Base-by-base conservation (phyloP, 2,113 vertebrate genomes). In the Australoheros scitulus region DNA sequence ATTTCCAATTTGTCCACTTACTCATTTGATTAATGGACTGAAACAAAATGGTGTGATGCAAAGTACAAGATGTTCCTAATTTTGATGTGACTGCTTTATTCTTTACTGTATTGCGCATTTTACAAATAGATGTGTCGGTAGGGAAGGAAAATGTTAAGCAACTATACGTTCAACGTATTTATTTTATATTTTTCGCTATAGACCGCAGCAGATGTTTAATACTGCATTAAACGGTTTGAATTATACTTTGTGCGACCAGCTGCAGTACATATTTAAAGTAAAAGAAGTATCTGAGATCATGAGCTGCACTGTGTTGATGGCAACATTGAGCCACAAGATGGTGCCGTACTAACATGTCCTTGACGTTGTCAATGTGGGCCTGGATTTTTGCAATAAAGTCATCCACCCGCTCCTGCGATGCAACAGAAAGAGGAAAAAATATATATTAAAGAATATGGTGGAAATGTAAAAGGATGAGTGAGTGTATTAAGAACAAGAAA, bases 261-360 rank as follows among this genome's bases (percentile, higher is more conserved):
- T 70, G 15, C 26, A 18, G 22, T 29, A 3, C 41, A 70, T 70
- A 70, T 15, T 50, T 26, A 29, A 50, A 70, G 41, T 11, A 70
- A 70, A 70, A 47, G 8, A 47, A 68, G 24, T 29, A 70, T 70
- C 10, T 50, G 24, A 70, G 43, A 20, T 50, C 41, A 29, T 29
- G 24, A 50, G 24, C 24, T 2, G 29, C n/a, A 34, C 11, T 52
- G 15, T 47, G 50, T 11, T 76, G 18, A 50, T 80, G 36, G 1
- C 18, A 76, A 26, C 26, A 26, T 26, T 26, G 26, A 26, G 26
- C 32, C 91, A 87, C 22, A 32, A 91, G 88, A 77, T 87, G 91
- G 88, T 15, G 57, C 52, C 68, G 88, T 89, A 96, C 97, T 97
- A 94, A 98, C 97, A 96, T 95, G 89, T 97, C 96, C 93, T 95